Evolutionary conservation across 2,888 invertebrate genomes (phyloP).

Genomic region (Oxyteleia sp.): DNA sequence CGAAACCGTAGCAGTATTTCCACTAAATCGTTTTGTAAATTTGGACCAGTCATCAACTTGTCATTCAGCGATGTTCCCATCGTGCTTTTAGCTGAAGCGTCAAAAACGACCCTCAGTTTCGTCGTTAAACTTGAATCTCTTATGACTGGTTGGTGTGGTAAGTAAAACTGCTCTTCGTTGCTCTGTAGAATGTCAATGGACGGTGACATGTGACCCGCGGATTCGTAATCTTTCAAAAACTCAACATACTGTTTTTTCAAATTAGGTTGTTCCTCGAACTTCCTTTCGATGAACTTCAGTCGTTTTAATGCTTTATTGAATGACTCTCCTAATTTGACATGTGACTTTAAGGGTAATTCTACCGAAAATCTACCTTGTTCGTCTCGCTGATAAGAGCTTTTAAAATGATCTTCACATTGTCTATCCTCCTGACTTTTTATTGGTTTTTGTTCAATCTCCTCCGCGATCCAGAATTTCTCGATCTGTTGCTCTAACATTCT

Average conservation of each 20-base stretch:
- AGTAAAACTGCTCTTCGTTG: slow-evolving; percentile 3
- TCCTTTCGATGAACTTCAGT: neutral
- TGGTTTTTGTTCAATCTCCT: neutral
- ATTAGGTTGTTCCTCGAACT: neutral
- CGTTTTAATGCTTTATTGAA: slow-evolving; percentile 6
- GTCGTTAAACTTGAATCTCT: slow-evolving; percentile 49
- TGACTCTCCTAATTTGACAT: slow-evolving; percentile 9
- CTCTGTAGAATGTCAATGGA: neutral
- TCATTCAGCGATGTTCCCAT: slow-evolving; percentile 42
- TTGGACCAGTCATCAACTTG: slow-evolving; percentile 43
- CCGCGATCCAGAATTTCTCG: slow-evolving; percentile 7
- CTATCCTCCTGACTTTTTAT: neutral
- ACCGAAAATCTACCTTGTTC: neutral
- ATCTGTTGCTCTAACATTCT: neutral
- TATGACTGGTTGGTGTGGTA: slow-evolving; percentile 70
- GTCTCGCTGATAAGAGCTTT: neutral
- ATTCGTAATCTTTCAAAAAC: slow-evolving; percentile 23
- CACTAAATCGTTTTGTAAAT: slow-evolving; percentile 44
- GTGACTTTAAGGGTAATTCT: neutral
- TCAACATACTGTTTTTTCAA: neutral
- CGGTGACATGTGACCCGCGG: slow-evolving; percentile 12
- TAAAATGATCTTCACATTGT: slow-evolving; percentile 2
- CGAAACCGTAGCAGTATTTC: slow-evolving; percentile 56
- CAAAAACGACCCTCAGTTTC: slow-evolving; percentile 52
- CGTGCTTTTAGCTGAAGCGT: slow-evolving; percentile 44